Conservation (phyloP, 2,888 invertebrate genomes). For the Catocala sponsa region DNA sequence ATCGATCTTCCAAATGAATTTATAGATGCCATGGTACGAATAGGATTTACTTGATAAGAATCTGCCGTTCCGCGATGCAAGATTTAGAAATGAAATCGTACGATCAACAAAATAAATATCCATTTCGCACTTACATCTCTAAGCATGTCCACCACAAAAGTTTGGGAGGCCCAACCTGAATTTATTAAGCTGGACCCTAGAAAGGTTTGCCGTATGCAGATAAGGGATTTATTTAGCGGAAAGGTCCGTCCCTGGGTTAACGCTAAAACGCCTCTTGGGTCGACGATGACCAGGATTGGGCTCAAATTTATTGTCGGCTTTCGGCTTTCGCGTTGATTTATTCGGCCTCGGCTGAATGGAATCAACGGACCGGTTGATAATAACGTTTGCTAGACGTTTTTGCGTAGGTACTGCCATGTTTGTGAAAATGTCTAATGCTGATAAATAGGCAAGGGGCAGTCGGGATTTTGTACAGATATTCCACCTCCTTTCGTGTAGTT, state of each 20-base stretch:
- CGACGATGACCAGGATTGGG: slow-evolving; percentile 86
- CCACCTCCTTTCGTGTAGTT: not conserved
- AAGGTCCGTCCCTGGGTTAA: slow-evolving; percentile 87
- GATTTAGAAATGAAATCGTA: too few species aligned
- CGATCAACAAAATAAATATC: not conserved
- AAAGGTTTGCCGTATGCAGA: slow-evolving; percentile 89
- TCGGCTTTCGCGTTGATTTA: slow-evolving; percentile 84
- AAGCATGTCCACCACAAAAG: slow-evolving; percentile 67
- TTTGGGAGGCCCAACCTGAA: slow-evolving; percentile 86
- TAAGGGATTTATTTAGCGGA: slow-evolving; percentile 89
- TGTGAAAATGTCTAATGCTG: slow-evolving; percentile 46
- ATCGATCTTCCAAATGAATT: too few species aligned
- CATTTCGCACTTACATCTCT: slow-evolving; percentile 61
- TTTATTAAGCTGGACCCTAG: slow-evolving; percentile 88
- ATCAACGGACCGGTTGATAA: slow-evolving; percentile 73
- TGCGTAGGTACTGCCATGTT: slow-evolving; percentile 49
- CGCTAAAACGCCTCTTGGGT: slow-evolving; percentile 83
- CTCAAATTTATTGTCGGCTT: slow-evolving; percentile 85
- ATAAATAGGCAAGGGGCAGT: slow-evolving; percentile 40
- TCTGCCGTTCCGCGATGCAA: too few species aligned
- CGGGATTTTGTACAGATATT: slow-evolving; percentile 18
- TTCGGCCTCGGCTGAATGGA: slow-evolving; percentile 75
- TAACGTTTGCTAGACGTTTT: slow-evolving; percentile 61
- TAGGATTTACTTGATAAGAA: too few species aligned
- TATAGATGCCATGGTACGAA: too few species aligned